Conservation (phyloP, 1,140 invertebrate species). For the Oryctes rhinoceros region DNA sequence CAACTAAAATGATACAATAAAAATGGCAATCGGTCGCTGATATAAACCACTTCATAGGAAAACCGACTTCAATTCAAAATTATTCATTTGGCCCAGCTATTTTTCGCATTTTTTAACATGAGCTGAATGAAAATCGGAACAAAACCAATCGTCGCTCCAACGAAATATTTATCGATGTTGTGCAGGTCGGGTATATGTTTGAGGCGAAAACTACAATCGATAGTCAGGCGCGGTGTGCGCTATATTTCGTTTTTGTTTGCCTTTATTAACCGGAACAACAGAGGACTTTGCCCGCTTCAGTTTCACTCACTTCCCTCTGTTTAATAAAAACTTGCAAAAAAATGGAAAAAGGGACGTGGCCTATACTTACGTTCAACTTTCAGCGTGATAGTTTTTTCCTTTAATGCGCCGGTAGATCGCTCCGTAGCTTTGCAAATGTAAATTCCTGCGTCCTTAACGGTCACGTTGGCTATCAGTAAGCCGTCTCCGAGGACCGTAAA, state of each 20-base stretch:
- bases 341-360: background rate
- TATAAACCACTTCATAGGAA: too few relatives aligned
- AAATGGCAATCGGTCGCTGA: too few relatives aligned
- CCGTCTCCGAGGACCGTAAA: constrained; percentile 50
- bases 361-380: constrained; percentile 51
- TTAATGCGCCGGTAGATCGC: constrained; percentile 47
- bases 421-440: constrained; percentile 53
- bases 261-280: constrained; percentile 27
- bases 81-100: background rate
- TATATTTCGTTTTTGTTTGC: background rate
- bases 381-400: constrained; percentile 49
- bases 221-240: background rate
- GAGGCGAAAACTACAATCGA: background rate
- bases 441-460: constrained; percentile 47
- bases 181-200: constrained; percentile 21
- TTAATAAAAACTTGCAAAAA: background rate
- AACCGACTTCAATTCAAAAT: too few relatives aligned
- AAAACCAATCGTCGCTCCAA: background rate
- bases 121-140: background rate
- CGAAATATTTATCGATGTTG: constrained; percentile 15
- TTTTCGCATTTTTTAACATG: constrained; percentile 4
- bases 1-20: too few relatives aligned
- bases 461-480: constrained; percentile 49
- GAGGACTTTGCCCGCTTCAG: background rate
- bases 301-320: background rate